These are phyloP conservation scores for Elephas maximus DNA, from an alignment of 2,113 vertebrate species.

Conservation along the genomic window DNA sequence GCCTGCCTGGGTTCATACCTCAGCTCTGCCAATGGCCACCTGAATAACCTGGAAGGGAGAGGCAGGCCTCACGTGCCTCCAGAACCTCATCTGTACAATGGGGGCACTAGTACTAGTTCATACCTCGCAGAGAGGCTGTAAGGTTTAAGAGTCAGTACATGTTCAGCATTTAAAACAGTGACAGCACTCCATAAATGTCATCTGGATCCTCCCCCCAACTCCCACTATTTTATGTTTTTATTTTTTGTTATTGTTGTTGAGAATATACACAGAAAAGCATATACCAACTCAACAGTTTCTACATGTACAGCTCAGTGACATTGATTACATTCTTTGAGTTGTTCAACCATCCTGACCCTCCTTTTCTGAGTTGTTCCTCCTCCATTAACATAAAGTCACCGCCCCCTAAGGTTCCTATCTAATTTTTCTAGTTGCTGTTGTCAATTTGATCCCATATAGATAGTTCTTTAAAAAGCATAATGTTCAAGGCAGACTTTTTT, in stretches of 20 bases:
- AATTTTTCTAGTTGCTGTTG: no score
- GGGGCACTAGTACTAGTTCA: neutral
- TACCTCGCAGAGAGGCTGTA: fast-evolving
- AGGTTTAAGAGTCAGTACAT: fast-evolving
- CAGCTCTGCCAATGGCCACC: neutral
- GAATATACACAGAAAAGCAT: no score
- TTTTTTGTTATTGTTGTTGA: neutral
- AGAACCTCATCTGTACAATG: fast-evolving
- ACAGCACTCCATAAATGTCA: fast-evolving
- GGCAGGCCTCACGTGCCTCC: fast-evolving
- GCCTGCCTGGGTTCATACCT: neutral
- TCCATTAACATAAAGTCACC: no score
- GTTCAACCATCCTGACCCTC: no score
- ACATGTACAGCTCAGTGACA: no score
- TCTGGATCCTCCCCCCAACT: neutral
- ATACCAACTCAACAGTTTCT: no score
- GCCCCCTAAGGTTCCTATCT: no score
- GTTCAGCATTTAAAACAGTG: fast-evolving
- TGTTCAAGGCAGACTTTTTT: neutral
- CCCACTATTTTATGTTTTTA: no score
- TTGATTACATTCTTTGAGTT: no score
- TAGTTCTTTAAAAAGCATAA: no score
- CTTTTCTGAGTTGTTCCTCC: no score
- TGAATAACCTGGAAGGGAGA: neutral
- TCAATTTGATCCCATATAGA: no score